phyloP scores from a whole-genome alignment of 2,797 vertebrate species.

The Uromys caudimaculatus region DNA sequence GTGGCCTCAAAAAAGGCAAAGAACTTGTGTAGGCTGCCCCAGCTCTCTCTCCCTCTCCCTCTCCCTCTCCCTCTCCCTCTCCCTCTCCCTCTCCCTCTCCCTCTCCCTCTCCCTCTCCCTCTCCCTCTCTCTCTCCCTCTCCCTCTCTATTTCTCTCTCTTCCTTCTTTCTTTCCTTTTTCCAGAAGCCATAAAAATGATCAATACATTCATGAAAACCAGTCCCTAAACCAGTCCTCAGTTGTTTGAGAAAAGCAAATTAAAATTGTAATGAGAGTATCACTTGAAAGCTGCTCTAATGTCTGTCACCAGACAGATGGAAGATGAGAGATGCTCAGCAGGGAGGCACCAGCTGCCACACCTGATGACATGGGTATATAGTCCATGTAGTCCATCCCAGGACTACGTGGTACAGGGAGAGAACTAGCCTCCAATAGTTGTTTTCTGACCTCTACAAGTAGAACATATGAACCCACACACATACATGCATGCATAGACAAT shows the following conservation, averaged over 20 bases:
- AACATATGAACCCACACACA: neutral
- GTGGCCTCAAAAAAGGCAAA: neutral
- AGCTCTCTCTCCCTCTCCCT: too few relatives aligned
- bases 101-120: too few relatives aligned
- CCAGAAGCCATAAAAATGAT: neutral
- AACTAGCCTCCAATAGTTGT: too few relatives aligned
- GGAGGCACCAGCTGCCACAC: neutral
- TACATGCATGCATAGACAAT: neutral
- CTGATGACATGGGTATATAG: neutral
- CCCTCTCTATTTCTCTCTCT: too few relatives aligned
- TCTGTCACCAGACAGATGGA: neutral
- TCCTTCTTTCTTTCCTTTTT: too few relatives aligned
- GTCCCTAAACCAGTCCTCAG: neutral
- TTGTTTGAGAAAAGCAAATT: neutral
- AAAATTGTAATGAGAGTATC: neutral
- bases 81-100: too few relatives aligned
- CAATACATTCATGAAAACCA: neutral
- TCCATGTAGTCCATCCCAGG: neutral
- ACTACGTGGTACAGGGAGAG: neutral
- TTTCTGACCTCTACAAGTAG: neutral
- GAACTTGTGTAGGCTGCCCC: neutral
- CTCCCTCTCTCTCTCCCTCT: accelerated
- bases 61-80: too few relatives aligned
- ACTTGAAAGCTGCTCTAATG: neutral
- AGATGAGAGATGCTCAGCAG: neutral